A percentile compares a stretch with the other conserved stretches of the same genome.
Evolutionary conservation across 2,113 vertebrate genomes (phyloP).

Genomic region (Catharus fuscescens): DNA sequence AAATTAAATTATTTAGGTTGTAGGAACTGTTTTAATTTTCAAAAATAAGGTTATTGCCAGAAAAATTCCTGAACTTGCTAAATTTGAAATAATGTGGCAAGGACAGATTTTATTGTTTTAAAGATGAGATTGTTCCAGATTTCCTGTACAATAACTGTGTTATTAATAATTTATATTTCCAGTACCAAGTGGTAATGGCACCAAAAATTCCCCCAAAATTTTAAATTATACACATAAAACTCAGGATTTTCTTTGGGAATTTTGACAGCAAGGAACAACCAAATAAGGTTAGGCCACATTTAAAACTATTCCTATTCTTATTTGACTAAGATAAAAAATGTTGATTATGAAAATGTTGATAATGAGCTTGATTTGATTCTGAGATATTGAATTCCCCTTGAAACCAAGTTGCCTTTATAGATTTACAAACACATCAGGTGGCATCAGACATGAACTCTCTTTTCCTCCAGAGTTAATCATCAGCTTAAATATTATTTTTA

Average conservation of each 20-base stretch:
- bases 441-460: background rate
- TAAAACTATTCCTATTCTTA: background rate
- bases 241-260: background rate
- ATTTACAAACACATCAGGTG: background rate
- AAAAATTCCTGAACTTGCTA: background rate
- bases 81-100: background rate
- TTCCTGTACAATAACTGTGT: background rate
- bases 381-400: background rate
- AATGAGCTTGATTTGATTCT: background rate
- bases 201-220: background rate
- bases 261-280: background rate
- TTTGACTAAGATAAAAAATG: background rate
- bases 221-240: fast-evolving
- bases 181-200: background rate
- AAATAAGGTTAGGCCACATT: background rate
- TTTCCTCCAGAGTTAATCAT: background rate
- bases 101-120: background rate
- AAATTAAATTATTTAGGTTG: background rate
- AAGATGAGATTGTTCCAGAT: background rate
- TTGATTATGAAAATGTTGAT: background rate
- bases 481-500: background rate
- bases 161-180: background rate
- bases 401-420: background rate
- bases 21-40: background rate
- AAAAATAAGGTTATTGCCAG: background rate